Conservation (phyloP, 2,113 vertebrate species). For the Megaceryle maxima region DNA sequence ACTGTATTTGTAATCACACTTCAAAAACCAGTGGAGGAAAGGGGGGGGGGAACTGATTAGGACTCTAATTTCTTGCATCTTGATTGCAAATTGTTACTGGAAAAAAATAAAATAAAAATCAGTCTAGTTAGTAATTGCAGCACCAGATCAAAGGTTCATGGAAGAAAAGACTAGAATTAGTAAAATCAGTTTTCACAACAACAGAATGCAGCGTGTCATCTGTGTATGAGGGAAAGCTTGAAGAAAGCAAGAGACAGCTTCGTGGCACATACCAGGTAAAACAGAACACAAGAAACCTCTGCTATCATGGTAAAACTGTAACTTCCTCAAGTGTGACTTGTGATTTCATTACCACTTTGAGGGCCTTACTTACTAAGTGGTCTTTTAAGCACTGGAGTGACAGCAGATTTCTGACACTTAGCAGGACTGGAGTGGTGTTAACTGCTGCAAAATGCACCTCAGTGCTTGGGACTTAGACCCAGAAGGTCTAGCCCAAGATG, state of each 20-base stretch:
- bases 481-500: background rate
- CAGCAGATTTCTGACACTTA: background rate
- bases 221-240: background rate
- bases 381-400: background rate
- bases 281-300: background rate
- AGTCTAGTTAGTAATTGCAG: conserved; percentile 8
- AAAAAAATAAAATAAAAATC: background rate
- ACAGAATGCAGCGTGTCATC: background rate
- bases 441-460: background rate
- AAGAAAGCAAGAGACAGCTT: background rate
- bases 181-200: background rate
- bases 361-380: background rate
- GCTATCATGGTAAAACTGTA: background rate
- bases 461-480: background rate
- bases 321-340: background rate
- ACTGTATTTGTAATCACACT: conserved; percentile 34
- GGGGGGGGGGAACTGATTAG: background rate
- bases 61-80: background rate
- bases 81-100: conserved; percentile 11
- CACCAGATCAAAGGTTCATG: background rate
- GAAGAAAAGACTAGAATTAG: background rate
- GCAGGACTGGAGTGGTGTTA: background rate
- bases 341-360: background rate
- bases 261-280: background rate
- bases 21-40: background rate